phyloP scores from a whole-genome alignment of 2,888 invertebrate species.

The Agrypnus murinus region DNA sequence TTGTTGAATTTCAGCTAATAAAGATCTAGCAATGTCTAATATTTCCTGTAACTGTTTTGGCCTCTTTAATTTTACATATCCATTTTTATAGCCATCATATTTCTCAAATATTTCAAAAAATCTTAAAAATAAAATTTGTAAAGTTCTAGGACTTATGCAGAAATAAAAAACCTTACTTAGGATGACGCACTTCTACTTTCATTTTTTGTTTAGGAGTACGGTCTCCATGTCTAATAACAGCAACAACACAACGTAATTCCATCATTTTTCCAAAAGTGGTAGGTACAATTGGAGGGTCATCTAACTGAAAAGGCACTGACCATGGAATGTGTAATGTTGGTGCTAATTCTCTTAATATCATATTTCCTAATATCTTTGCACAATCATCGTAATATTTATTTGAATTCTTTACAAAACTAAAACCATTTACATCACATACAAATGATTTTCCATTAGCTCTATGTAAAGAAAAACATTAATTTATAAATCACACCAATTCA shows the following conservation, averaged over 20 bases:
- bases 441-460: conserved; percentile 99
- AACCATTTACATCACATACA: conserved; percentile 99
- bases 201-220: conserved; percentile 99
- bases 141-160: background rate
- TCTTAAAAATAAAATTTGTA: conserved; percentile 72
- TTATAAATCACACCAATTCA: no score
- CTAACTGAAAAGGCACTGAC: conserved; percentile 97
- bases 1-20: conserved; percentile 92
- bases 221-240: conserved; percentile 98
- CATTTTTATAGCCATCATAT: conserved; percentile 95
- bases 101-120: conserved; percentile 99
- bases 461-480: conserved; percentile 59
- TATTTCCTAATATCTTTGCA: conserved; percentile 98
- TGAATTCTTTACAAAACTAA: conserved; percentile 99
- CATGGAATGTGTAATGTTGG: conserved; percentile 97
- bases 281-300: conserved; percentile 99
- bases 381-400: conserved; percentile 99
- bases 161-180: conserved; percentile 78
- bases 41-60: conserved; percentile 99
- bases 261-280: conserved; percentile 99
- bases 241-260: conserved; percentile 94
- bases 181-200: conserved; percentile 99
- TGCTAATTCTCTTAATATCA: conserved; percentile 95
- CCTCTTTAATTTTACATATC: conserved; percentile 97
- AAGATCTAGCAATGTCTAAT: conserved; percentile 93